These are phyloP conservation scores for Helicoverpa armigera DNA, from an alignment of 1,140 invertebrate genomes.

Conservation along the genomic window DNA sequence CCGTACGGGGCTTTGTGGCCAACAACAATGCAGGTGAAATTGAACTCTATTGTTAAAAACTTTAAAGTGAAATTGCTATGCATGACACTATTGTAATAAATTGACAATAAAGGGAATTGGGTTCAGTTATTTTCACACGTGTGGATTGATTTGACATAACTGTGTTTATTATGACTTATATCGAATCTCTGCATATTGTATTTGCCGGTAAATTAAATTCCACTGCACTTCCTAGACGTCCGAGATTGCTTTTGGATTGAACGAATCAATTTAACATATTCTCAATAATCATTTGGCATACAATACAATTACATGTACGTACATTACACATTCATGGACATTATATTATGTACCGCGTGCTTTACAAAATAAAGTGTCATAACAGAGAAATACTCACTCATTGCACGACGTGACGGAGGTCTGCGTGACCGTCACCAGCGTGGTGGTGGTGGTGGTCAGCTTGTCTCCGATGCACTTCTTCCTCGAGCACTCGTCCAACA, in stretches of 20 bases:
- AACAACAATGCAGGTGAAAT: neutral
- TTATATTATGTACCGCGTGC: too few species aligned
- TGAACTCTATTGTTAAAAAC: neutral
- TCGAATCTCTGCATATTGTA: too few species aligned
- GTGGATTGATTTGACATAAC: neutral
- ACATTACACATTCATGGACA: too few species aligned
- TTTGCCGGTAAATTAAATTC: too few species aligned
- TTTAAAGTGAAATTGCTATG: neutral
- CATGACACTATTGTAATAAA: neutral
- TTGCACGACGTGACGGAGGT: conserved; percentile 81
- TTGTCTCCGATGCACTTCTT: conserved; percentile 78
- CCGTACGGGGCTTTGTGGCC: conserved; percentile 37
- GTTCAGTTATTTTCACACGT: conserved; percentile 10
- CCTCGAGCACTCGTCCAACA: conserved; percentile 68
- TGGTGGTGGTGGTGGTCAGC: conserved; percentile 79
- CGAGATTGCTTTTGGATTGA: too few species aligned
- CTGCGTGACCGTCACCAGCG: conserved; percentile 80
- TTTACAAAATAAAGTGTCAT: neutral
- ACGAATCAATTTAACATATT: too few species aligned
- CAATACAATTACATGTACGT: too few species aligned
- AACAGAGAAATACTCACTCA: conserved; percentile 75
- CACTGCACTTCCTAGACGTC: too few species aligned
- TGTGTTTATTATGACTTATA: neutral
- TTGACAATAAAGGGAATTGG: conserved; percentile 24
- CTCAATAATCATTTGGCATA: too few species aligned